Conservation (phyloP, 64 coral and sea anemone species). For the Catalaphyllia jardinei region DNA sequence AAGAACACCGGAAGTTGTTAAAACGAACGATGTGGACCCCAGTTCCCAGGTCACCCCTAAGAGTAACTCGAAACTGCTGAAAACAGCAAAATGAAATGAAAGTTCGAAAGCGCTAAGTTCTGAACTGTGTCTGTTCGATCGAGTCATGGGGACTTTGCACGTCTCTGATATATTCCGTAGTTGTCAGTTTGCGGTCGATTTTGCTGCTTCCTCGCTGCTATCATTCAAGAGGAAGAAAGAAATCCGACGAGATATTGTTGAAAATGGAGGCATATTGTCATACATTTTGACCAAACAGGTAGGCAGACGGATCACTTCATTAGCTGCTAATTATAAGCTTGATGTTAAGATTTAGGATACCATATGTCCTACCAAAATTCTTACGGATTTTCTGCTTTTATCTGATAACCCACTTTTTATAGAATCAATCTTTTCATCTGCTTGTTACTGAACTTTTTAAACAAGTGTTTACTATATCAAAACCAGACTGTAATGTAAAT, state of each 20-base stretch:
- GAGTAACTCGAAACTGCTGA: background rate
- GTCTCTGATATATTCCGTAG: slow-evolving; percentile 51
- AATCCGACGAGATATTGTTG: slow-evolving; percentile 67
- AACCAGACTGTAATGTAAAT: too few relatives aligned
- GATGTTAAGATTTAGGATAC: too few relatives aligned
- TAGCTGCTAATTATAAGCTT: too few relatives aligned
- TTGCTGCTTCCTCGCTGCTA: slow-evolving; percentile 37
- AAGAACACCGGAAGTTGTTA: background rate
- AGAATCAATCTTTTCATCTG: too few relatives aligned
- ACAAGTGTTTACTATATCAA: too few relatives aligned
- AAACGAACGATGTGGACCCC: background rate
- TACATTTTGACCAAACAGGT: slow-evolving; percentile 84
- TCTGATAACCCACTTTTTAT: too few relatives aligned
- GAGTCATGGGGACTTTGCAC: background rate
- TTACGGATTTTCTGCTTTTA: too few relatives aligned
- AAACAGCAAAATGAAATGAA: background rate
- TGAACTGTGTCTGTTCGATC: background rate
- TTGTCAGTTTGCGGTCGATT: slow-evolving; percentile 67
- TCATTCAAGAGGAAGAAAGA: slow-evolving; percentile 85
- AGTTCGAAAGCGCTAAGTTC: background rate
- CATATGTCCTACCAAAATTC: too few relatives aligned
- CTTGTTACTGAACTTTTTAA: too few relatives aligned
- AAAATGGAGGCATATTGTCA: slow-evolving; percentile 73
- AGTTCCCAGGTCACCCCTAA: background rate
- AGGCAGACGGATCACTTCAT: too few relatives aligned